phyloP scores from a whole-genome alignment of 2,113 vertebrate genomes.

The Muntiacus muntjak region DNA sequence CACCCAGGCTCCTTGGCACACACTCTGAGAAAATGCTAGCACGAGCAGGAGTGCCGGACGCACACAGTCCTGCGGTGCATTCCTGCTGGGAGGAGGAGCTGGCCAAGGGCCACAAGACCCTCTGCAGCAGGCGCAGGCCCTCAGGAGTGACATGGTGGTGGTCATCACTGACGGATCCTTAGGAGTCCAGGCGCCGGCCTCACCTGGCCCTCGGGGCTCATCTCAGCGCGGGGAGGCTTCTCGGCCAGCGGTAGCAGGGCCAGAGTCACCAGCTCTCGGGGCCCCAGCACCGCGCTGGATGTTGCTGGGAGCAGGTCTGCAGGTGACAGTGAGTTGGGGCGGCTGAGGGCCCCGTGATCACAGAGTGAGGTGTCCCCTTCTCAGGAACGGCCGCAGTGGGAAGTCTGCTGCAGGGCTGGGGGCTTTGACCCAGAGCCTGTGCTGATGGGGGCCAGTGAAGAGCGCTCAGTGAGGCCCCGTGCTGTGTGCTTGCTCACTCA shows the following conservation, averaged over 20 bases:
- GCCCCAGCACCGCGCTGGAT: accelerated
- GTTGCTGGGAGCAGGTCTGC: background rate
- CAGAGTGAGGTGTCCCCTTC: background rate
- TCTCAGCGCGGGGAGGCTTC: background rate
- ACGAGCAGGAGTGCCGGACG: accelerated
- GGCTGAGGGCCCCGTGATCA: accelerated
- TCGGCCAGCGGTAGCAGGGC: background rate
- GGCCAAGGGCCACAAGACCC: background rate
- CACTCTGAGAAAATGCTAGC: background rate
- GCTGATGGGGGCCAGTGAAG: background rate
- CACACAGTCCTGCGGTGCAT: accelerated
- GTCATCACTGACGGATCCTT: background rate
- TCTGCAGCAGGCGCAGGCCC: background rate
- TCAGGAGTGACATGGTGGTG: background rate
- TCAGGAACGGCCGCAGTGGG: accelerated
- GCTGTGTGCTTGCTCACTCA: accelerated
- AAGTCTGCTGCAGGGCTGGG: background rate
- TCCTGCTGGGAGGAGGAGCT: background rate
- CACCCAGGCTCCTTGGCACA: background rate
- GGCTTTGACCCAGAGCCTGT: no score
- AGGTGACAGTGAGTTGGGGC: background rate
- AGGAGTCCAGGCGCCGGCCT: background rate
- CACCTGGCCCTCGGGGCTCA: background rate
- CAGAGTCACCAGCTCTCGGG: accelerated
- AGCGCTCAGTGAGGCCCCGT: accelerated